Base-by-base conservation (phyloP, 2,113 vertebrate species). In the Rana temporaria region DNA sequence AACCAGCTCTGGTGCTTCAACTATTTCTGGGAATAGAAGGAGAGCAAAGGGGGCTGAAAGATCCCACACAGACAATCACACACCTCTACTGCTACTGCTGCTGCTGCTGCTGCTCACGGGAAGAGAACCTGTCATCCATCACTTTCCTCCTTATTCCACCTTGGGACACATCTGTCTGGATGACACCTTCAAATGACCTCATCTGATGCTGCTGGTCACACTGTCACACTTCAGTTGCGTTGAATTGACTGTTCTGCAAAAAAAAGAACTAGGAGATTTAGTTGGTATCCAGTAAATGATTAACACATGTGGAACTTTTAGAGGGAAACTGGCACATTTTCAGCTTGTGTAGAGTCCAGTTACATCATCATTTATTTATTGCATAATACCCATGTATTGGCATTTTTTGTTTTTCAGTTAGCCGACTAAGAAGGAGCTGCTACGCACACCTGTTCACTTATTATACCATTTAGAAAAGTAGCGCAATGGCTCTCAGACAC, bases 1-100 rank as follows among this genome's bases (percentile, higher is more conserved):
- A 88, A 89, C 88, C 88, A 90, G 89, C 88, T 86, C 87, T 84
- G 87, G 87, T 87, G 89, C 89, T 89, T 86, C 87, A 78, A 82
- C 90, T 91, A 76, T 69, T 88, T 84, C 78, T 82, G 83, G 69
- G 85, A 78, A 85, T 81, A 65, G 17, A 66, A 84, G 78, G 69
- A 84, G 84, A 87, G 79, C 84, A 56, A 84, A 81, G 65, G 76
- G 67, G 85, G 69, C 79, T 80, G 48, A 78, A 86, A 85, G 18
- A 26, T 30, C 30, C 78, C 2, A 63, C 67, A 70, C 83, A 68
- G 86, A 57, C 48, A 9, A 18, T 57, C 53, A 56, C 11, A 65
- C 26, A 59, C 26, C 77, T 32, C 77, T 42, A 12, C 65, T 59
- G 52, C 77, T 32, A 12, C 65, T 59, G 52, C 77, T 32, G 17